Base-by-base conservation (phyloP, 2,888 invertebrate genomes). In the Glomeris marginata region DNA sequence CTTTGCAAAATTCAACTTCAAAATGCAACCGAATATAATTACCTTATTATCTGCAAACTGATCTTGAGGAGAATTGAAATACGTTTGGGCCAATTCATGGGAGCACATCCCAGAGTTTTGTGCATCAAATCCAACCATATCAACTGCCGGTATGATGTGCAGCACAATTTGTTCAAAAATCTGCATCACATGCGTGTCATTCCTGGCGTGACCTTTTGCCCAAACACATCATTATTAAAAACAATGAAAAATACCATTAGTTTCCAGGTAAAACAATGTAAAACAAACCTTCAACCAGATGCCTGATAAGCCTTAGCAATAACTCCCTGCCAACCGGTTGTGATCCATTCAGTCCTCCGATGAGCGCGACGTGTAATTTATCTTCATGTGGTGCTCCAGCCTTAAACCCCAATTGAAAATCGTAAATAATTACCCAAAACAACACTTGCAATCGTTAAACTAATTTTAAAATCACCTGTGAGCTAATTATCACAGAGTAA, bases 261-360 rank as follows among this genome's bases (percentile, higher is more conserved):
- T 28, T 16, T 15, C 6, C 18, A 36, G 8, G 34, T n/a, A 33
- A 34, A 44, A 36, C 34, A 16, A 35, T 36, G 5, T 15, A 21
- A 5, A 35, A 46, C 6, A 33, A 43, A 0, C 84, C 88, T 47
- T 74, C 77, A 21, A 81, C 66, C 18, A 92, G 67, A 68, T 92
- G 91, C 0, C 85, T 75, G 0, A 84, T 83, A 58, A 94, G 73
- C 66, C 90, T 80, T 0, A 90, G 62, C 1, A 82, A 68, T 52
- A 94, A 72, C 67, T 94, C 92, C 48, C 90, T 77, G 0, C 90
- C 88, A 15, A 84, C 69, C 0, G 86, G 84, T 62, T 91, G 82
- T 0, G 81, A 78, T 0, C 78, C 81, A 63, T 80, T 85, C 46
- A 88, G 66, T 47, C 87, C 86, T 54, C 91, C 90, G 28, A 87